Percentiles rank a stretch among this genome's conserved stretches.
Conservation (phyloP, 2,113 vertebrate species). For the Pollimyrus isidori region DNA sequence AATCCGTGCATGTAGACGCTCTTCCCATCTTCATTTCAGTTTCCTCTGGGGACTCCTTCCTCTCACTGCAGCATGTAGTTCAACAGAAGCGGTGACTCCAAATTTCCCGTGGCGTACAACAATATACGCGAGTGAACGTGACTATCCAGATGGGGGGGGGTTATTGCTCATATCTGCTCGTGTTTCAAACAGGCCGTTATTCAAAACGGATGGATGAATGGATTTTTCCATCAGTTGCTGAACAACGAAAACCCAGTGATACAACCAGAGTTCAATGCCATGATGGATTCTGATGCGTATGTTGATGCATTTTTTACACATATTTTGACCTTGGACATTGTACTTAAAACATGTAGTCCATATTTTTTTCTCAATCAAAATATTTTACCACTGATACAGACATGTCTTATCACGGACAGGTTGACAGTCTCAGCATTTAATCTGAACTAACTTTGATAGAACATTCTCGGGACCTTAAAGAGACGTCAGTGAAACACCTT, state of each 20-base stretch:
- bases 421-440: not conserved
- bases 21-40: not conserved
- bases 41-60: not conserved
- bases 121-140: not conserved
- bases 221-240: not conserved
- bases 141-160: not conserved
- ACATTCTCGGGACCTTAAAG: not conserved
- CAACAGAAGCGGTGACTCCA: not conserved
- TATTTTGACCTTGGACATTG: not conserved
- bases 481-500: not conserved
- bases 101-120: not conserved
- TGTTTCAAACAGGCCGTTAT: not conserved
- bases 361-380: not conserved
- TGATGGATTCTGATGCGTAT: not conserved
- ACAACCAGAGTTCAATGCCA: not conserved
- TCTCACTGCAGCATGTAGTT: not conserved
- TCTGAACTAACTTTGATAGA: not conserved
- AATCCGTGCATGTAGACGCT: not conserved
- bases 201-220: not conserved
- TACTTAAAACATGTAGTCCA: not conserved
- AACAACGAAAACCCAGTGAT: not conserved
- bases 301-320: not conserved
- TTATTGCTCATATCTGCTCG: not conserved
- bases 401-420: not conserved
- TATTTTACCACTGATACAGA: not conserved